Evolutionary conservation across 92 coral and sea anemone genomes (phyloP), one percentile per base, ranked within the genome.

Genomic region (Diadumene lineata): DNA sequence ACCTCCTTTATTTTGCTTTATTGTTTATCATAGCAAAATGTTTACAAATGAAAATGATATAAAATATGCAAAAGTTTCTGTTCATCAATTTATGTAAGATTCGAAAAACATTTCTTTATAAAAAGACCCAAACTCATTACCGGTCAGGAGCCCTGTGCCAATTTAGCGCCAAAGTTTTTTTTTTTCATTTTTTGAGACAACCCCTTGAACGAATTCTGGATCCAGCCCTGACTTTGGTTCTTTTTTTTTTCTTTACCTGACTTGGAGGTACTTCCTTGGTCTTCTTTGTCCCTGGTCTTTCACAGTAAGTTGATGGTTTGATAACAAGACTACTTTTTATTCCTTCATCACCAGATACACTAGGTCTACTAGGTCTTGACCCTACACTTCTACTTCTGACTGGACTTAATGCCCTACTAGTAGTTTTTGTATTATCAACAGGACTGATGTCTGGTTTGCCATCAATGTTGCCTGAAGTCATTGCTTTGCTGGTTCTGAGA

Each of bases 211-310:
- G n/a, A n/a, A n/a, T n/a, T 38, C 13, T 38, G 48, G 13, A 38
- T 13, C 48, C 13, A 38, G 48, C 13, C 13, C 48, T 38, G 13
- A 38, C 7, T 38, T 38, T 38, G 48, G 48, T 4, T 4, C 48
- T 38, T 6, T 13, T 38, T 13, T 38, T 4, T 13, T 38, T 38
- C 6, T 10, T 10, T 82, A 90, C 96, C 87, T 76, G 74, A 61
- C 89, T 76, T 58, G 82, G 72, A 22, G 85, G 64, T 13, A 90
- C 89, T 9, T 86, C 91, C 61, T 64, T 80, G 0, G 96, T 86
- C 80, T 65, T 86, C 66, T 56, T 81, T 60, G 86, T 80, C 33
- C 85, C 96, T 28, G 85, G 92, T 50, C 88, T 82, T 55, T 90
- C 91, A 57, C 68, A 66, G 69, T 78, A 78, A 0, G 67, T 31